These are phyloP conservation scores for Umimayanthus chanpuru DNA, from an alignment of 92 coral and sea anemone genomes.

Conservation along the genomic window DNA sequence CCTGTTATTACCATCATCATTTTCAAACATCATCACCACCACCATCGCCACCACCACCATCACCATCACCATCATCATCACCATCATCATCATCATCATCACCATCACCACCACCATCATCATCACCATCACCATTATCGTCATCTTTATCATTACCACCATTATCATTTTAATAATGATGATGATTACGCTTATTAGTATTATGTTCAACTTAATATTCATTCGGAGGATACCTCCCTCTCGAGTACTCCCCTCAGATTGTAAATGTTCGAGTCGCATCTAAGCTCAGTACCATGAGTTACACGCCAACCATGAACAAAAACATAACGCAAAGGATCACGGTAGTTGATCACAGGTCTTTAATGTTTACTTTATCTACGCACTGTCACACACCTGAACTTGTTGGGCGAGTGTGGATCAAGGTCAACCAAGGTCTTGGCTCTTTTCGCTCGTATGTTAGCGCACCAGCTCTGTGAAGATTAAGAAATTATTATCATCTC, in stretches of 20 bases:
- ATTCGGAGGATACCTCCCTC: no score
- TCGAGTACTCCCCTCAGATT: no score
- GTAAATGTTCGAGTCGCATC: no score
- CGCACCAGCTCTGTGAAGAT: conserved; percentile 78
- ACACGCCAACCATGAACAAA: no score
- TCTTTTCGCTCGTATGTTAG: conserved; percentile 60
- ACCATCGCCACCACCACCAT: not conserved
- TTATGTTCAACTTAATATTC: no score
- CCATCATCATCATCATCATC: not conserved
- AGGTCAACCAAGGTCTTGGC: conserved; percentile 63
- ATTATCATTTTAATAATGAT: not conserved
- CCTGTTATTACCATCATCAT: not conserved
- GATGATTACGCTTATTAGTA: no score
- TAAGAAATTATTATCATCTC: no score
- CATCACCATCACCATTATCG: not conserved
- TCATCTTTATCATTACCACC: not conserved
- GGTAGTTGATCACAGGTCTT: no score
- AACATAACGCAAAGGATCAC: no score
- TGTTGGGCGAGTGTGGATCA: conserved; percentile 84
- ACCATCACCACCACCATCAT: not conserved
- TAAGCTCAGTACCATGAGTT: no score
- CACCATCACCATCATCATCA: not conserved
- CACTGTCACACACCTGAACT: conserved; percentile 16
- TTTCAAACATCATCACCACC: not conserved
- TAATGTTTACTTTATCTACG: not conserved